Conservation (phyloP, 2,888 invertebrate species). For the Volucella inflata region DNA sequence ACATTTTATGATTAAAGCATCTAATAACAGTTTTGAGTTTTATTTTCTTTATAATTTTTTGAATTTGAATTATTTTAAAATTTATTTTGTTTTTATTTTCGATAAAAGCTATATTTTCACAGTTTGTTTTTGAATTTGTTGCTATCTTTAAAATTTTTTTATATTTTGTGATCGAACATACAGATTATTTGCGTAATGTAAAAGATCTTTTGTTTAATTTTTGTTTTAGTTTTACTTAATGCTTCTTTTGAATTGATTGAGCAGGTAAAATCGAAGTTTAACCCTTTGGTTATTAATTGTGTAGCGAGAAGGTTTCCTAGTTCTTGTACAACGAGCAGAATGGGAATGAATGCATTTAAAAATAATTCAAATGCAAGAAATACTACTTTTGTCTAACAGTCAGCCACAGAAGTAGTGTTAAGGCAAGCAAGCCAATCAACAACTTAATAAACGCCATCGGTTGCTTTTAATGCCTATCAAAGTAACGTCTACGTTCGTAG, state of each 20-base stretch:
- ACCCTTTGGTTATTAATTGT: background rate
- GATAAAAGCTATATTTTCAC: constrained; percentile 54
- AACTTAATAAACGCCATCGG: too few relatives aligned
- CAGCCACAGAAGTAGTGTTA: too few relatives aligned
- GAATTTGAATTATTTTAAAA: constrained; percentile 37
- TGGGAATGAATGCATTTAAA: too few relatives aligned
- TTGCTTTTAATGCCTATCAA: too few relatives aligned
- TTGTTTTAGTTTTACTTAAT: constrained; percentile 9
- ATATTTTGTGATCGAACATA: constrained; percentile 37
- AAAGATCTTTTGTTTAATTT: constrained; percentile 3
- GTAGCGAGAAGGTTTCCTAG: too few relatives aligned
- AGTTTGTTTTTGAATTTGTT: constrained; percentile 32
- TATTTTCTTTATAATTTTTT: constrained; percentile 34
- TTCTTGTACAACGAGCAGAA: too few relatives aligned
- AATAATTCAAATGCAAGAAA: too few relatives aligned
- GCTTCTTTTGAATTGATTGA: background rate
- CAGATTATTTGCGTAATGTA: constrained; percentile 40
- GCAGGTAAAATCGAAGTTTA: constrained; percentile 18
- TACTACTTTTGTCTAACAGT: too few relatives aligned
- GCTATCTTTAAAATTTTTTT: constrained; percentile 16
- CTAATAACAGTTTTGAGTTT: constrained; percentile 29
- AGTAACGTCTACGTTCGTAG: too few relatives aligned
- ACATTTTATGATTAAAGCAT: constrained; percentile 38
- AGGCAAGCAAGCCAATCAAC: too few relatives aligned
- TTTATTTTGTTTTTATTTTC: constrained; percentile 44